Evolutionary conservation across 1,140 invertebrate genomes (phyloP).

Genomic region (Heliconius hermathena): DNA sequence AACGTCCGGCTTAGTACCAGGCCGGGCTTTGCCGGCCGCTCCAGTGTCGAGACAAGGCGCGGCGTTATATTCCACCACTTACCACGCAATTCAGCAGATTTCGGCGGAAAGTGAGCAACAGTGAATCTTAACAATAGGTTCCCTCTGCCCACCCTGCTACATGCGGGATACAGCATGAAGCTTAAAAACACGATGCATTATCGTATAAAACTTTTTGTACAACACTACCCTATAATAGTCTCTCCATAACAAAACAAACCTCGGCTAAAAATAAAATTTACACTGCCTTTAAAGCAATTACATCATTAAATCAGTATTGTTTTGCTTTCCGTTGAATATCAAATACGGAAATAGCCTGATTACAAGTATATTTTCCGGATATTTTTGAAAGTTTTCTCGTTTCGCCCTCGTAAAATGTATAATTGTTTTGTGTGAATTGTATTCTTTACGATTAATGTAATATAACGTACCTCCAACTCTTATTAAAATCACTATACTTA

Average conservation of each 20-base stretch:
- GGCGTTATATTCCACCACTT: too few species aligned
- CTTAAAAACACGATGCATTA: too few species aligned
- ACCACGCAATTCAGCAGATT: too few species aligned
- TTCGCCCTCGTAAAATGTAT: neutral
- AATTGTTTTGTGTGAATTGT: neutral
- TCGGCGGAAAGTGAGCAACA: too few species aligned
- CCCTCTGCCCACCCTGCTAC: too few species aligned
- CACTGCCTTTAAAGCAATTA: neutral
- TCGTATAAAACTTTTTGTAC: neutral
- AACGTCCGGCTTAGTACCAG: neutral
- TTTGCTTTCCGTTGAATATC: neutral
- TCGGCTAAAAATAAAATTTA: neutral
- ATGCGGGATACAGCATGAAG: neutral
- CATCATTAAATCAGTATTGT: neutral
- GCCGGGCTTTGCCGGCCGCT: too few species aligned
- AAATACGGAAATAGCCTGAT: neutral
- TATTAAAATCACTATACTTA: neutral
- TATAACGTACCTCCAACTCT: neutral
- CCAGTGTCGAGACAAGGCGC: too few species aligned
- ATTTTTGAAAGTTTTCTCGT: neutral
- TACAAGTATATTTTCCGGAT: conserved; percentile 7
- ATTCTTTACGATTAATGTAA: neutral
- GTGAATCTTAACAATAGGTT: too few species aligned
- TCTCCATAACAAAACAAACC: neutral
- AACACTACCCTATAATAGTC: too few species aligned